Evolutionary conservation across 2,113 vertebrate species (phyloP), one percentile per base, ranked within the genome.

Genomic region (Ptilonorhynchus violaceus): DNA sequence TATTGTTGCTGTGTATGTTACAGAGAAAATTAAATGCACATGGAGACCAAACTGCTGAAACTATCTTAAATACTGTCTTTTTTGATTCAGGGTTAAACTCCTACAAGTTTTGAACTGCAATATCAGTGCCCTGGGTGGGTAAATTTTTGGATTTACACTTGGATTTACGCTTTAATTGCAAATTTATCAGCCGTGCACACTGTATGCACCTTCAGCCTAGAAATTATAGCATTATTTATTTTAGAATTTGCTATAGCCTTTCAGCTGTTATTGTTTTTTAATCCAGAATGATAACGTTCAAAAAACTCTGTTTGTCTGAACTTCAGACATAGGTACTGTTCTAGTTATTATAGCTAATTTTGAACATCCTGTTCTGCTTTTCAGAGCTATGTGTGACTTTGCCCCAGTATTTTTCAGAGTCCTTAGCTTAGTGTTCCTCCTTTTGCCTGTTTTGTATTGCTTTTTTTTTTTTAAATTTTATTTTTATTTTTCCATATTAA

Each of bases 81-180:
- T 50, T 73, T 46, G 27, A 75, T 30, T 63, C 15, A 59, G 30
- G 9, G 21, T 82, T 58, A 50, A 58, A 49, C 63, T 67, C 6
- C 41, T 66, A 3, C 0, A 3, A 11, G 10, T 73, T 72, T 68
- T 77, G 15, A 83, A 39, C 46, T 24, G n/a, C 18, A 62, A 4
- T 14, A 22, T 76, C 27, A 23, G 19, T 41, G 14, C 10, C 19
- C 9, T 4, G 1, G 3, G 7, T 39, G 27, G 3, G 2, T 33
- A 49, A 14, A 16, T 28, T 31, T 44, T 75, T n/a, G 8, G 7
- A 10, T 88, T 85, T 82, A 20, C 21, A 9, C 14, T 82, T 85
- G 19, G 12, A 55, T 79, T 62, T 55, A 39, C 11, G 12, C 10
- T 85, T 92, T 37, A 62, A 33, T 35, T 77, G 44, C 50, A 46